Conservation (phyloP, 2,888 invertebrate species). For the Syrista parreyssii region DNA sequence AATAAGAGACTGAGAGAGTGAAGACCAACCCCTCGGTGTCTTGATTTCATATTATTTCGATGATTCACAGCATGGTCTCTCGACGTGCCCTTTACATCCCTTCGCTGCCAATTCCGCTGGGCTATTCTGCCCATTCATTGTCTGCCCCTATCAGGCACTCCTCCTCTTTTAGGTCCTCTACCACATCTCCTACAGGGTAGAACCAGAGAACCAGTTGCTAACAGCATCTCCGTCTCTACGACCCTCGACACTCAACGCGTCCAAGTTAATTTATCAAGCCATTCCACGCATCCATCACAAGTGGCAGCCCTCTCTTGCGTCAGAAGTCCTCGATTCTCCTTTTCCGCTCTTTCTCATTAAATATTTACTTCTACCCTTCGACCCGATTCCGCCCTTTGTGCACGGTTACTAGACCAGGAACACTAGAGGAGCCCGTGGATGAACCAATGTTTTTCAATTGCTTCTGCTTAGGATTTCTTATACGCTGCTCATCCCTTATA, state of each 20-base stretch:
- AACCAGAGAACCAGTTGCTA: conserved; percentile 14
- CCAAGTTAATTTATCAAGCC: conserved; percentile 38
- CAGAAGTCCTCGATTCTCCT: conserved; percentile 10
- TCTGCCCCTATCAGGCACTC: conserved; percentile 15
- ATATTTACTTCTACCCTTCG: conserved; percentile 9
- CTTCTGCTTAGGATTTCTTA: neutral
- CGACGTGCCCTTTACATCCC: conserved; percentile 11
- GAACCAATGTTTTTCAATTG: neutral
- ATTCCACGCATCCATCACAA: conserved; percentile 34
- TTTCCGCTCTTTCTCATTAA: conserved; percentile 27
- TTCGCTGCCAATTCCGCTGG: conserved; percentile 7
- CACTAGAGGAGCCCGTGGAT: neutral
- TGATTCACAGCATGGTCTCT: conserved; percentile 5
- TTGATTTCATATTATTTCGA: conserved; percentile 2
- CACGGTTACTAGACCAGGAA: neutral
- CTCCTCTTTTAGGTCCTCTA: neutral
- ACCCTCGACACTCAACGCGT: conserved; percentile 2
- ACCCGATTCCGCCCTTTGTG: neutral
- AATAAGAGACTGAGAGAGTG: neutral
- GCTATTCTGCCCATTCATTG: conserved; percentile 15
- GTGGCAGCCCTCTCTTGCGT: conserved; percentile 23
- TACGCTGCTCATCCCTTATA: neutral
- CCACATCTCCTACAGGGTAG: conserved; percentile 13
- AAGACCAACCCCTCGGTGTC: neutral
- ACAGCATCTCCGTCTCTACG: conserved; percentile 9